These are phyloP conservation scores for Xiphydria camelus DNA, from an alignment of 2,888 invertebrate species.

Conservation along the genomic window DNA sequence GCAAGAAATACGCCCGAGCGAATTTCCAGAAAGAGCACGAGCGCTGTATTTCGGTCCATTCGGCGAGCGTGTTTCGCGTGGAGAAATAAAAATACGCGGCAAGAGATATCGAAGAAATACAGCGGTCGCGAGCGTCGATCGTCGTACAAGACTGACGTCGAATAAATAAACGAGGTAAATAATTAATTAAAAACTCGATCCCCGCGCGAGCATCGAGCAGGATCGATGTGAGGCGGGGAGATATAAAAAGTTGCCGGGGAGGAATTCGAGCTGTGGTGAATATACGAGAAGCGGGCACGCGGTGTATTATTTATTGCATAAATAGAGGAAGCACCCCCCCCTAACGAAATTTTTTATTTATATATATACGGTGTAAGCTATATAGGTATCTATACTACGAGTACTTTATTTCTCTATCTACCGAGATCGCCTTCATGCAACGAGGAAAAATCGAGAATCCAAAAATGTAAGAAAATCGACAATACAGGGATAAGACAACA, in stretches of 20 bases:
- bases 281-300: slow-evolving; percentile 16
- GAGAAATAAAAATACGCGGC: slow-evolving; percentile 6
- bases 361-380: neutral
- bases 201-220: neutral
- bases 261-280: neutral
- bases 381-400: slow-evolving; percentile 7
- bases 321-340: slow-evolving; percentile 25
- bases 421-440: slow-evolving; percentile 56
- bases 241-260: neutral
- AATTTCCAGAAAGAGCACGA: slow-evolving; percentile 36
- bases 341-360: slow-evolving; percentile 32
- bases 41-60: slow-evolving; percentile 23
- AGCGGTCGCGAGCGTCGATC: slow-evolving; percentile 32
- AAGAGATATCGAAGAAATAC: slow-evolving; percentile 17
- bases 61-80: slow-evolving; percentile 23
- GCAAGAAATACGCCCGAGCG: slow-evolving; percentile 19
- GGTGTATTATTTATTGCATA: slow-evolving; percentile 43
- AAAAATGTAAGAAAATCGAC: slow-evolving; percentile 48
- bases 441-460: slow-evolving; percentile 38
- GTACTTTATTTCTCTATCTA: slow-evolving; percentile 53
- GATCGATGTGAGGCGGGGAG: neutral
- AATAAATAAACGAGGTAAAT: slow-evolving; percentile 29
- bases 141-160: slow-evolving; percentile 38
- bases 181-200: slow-evolving; percentile 19
- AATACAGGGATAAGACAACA: slow-evolving; percentile 59